Evolutionary conservation across 2,113 vertebrate species (phyloP).

Genomic region (Delphinus delphis): DNA sequence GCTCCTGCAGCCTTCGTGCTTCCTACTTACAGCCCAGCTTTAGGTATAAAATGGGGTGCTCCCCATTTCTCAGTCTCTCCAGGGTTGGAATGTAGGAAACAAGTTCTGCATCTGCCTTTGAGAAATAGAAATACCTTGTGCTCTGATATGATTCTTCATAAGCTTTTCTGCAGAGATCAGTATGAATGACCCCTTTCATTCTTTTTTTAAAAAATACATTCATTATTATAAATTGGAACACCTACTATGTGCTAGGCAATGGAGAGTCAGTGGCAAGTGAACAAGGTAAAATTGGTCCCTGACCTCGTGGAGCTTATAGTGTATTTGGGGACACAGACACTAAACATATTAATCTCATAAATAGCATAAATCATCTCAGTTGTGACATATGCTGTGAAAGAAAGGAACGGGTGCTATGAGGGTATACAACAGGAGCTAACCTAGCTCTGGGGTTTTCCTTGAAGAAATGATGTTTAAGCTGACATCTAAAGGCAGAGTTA

Average conservation of each 20-base stretch:
- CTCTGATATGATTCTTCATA: background rate
- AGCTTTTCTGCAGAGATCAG: background rate
- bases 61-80: background rate
- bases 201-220: background rate
- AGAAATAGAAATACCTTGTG: background rate
- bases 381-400: background rate
- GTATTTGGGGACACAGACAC: background rate
- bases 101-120: background rate
- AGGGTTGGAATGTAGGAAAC: background rate
- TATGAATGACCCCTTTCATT: background rate
- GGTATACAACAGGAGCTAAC: background rate
- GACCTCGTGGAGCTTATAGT: background rate
- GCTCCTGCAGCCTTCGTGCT: background rate
- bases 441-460: background rate
- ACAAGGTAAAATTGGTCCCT: background rate
- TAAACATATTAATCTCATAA: background rate
- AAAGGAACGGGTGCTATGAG: background rate
- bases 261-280: background rate
- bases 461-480: background rate
- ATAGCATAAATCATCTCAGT: background rate
- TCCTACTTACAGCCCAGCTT: background rate
- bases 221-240: background rate
- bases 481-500: background rate
- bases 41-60: background rate
- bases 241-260: background rate